Conservation (phyloP, 1,140 invertebrate species). For the Drosophila ficusphila region DNA sequence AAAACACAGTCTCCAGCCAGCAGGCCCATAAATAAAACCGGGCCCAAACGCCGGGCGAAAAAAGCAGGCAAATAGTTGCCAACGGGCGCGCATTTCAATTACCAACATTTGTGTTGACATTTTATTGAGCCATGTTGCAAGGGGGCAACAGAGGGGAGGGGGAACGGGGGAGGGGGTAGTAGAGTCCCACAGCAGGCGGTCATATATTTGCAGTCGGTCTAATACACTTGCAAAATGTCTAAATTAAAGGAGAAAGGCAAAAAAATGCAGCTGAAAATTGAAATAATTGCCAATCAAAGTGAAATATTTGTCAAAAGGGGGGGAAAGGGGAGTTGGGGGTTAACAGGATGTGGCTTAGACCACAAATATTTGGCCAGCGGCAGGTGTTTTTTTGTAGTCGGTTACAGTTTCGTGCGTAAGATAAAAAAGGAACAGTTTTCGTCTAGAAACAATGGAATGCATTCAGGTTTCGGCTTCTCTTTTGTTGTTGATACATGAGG, state of each 20-base stretch:
- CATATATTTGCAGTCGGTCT: slow-evolving; percentile 49
- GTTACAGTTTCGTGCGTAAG: slow-evolving; percentile 51
- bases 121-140: slow-evolving; percentile 66
- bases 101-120: slow-evolving; percentile 79
- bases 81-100: slow-evolving; percentile 61
- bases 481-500: slow-evolving; percentile 81
- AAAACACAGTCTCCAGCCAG: slow-evolving; percentile 41
- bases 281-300: slow-evolving; percentile 75
- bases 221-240: slow-evolving; percentile 67
- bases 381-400: slow-evolving; percentile 57
- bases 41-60: slow-evolving; percentile 8
- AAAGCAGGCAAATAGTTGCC: slow-evolving; percentile 31
- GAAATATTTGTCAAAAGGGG: slow-evolving; percentile 24
- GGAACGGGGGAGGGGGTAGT: background rate
- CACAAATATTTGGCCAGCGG: slow-evolving; percentile 39
- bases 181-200: slow-evolving; percentile 58
- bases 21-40: slow-evolving; percentile 45
- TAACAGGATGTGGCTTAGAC: slow-evolving; percentile 36
- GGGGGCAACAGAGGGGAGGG: background rate
- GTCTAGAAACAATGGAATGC: slow-evolving; percentile 61
- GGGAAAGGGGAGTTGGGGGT: background rate
- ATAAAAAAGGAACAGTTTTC: slow-evolving; percentile 22
- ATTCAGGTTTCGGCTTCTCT: slow-evolving; percentile 62
- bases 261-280: slow-evolving; percentile 54
- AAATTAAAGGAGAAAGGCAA: slow-evolving; percentile 64